Evolutionary conservation across 2,888 invertebrate genomes (phyloP), one percentile per base, ranked within the genome.

Genomic region (Mimas tiliae): DNA sequence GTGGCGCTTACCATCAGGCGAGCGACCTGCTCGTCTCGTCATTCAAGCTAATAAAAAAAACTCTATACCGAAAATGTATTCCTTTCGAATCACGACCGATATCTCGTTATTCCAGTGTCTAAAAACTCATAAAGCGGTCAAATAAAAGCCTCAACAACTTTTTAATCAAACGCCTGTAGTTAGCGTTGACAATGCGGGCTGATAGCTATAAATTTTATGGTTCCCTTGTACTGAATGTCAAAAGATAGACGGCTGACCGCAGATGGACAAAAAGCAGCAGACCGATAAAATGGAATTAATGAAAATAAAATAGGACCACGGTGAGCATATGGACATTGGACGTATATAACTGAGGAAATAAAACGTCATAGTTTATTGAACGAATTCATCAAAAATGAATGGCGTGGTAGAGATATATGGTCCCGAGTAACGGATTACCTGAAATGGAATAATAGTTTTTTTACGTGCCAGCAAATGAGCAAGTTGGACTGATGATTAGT

Each of bases 251-350:
- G 58, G 19, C 38, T 12, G n/a, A 48, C 21, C 51, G 33, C 6
- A 16, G 50, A 34, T 63, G 63, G 63, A 63, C 63, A 63, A 63
- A 63, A 51, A 63, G 38, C 63, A 63, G 47, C 63, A 8, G 34
- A n/a, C 63, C 38, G 50, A 33, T 63, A 51, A 63, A 63, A 63
- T 38, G 50, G 19, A 34, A 51, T 63, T 63, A 51, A 63, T 63
- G 63, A 63, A 48, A 63, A 51, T 42, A 58, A 58, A 42, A 42
- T 2, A 19, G 50, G 19, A 50, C 19, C 12, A 42, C 55, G 1
- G 53, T 33, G 27, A 2, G 19, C 38, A 16, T 19, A 19, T 6
- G 38, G 16, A n/a, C 16, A 16, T n/a, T n/a, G n/a, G n/a, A n/a
- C n/a, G n/a, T n/a, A n/a, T 16, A n/a, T 19, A 19, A 9, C 19